These are phyloP conservation scores for Mythimna impura DNA, from an alignment of 2,888 invertebrate species.

Conservation along the genomic window DNA sequence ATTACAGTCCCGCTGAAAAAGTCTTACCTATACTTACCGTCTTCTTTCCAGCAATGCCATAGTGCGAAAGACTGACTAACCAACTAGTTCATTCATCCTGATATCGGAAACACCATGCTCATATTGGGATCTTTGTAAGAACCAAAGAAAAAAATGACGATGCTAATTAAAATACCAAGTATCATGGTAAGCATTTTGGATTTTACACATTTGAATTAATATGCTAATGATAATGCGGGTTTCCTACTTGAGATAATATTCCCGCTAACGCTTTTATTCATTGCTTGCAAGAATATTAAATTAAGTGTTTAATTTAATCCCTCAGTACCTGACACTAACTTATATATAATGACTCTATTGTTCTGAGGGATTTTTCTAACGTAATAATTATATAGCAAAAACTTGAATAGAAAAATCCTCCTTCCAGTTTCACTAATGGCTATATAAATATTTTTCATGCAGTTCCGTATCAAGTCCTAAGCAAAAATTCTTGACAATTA, in stretches of 20 bases:
- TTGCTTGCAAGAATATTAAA: constrained; percentile 7
- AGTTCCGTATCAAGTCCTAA: constrained; percentile 38
- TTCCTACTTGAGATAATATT: constrained; percentile 22
- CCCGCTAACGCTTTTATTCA: constrained; percentile 23
- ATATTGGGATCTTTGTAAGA: neutral
- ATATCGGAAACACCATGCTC: constrained; percentile 13
- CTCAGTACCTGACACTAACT: neutral
- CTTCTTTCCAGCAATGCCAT: neutral
- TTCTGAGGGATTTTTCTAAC: constrained; percentile 32
- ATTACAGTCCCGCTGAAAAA: neutral
- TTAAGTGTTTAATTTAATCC: neutral
- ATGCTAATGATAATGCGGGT: constrained; percentile 42
- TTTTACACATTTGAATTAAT: constrained; percentile 20
- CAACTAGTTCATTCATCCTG: neutral
- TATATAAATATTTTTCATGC: constrained; percentile 10
- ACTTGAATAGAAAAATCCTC: constrained; percentile 45
- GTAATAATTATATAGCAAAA: constrained; percentile 28
- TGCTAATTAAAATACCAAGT: constrained; percentile 35
- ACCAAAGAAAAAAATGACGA: neutral
- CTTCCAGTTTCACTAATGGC: constrained; percentile 3
- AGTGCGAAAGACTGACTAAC: constrained; percentile 19
- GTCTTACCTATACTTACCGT: neutral
- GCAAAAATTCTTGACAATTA: neutral
- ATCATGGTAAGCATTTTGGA: constrained; percentile 22
- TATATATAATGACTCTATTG: constrained; percentile 44